phyloP scores from a whole-genome alignment of 1,140 invertebrate species.

The Zaprionus camerounensis region DNA sequence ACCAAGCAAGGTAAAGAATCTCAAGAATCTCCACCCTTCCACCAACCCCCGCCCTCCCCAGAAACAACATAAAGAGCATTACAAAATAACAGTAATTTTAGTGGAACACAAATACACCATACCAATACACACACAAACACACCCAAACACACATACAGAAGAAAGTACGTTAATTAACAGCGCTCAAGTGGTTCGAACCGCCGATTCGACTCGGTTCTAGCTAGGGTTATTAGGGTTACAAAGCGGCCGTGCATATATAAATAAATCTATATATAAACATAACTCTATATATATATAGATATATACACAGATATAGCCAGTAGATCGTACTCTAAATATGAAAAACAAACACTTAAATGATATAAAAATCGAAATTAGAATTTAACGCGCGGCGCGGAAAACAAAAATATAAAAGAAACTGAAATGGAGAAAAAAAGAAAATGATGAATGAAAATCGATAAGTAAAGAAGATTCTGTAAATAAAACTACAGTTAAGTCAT shows the following conservation, averaged over 20 bases:
- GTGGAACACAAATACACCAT: background rate
- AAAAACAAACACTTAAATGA: conserved; percentile 21
- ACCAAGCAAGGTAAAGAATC: conserved; percentile 47
- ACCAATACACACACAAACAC: background rate
- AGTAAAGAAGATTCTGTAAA: conserved; percentile 55
- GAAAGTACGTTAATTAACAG: conserved; percentile 9
- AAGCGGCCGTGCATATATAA: conserved; percentile 73
- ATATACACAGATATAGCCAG: conserved; percentile 68
- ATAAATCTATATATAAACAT: conserved; percentile 49
- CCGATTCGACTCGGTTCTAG: conserved; percentile 41
- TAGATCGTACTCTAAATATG: conserved; percentile 72
- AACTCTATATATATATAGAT: conserved; percentile 20
- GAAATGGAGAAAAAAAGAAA: conserved; percentile 45
- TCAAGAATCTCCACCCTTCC: conserved; percentile 9
- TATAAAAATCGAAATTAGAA: conserved; percentile 56
- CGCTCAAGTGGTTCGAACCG: conserved; percentile 39
- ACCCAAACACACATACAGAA: background rate
- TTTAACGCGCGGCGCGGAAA: conserved; percentile 69
- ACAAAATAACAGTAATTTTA: conserved; percentile 2
- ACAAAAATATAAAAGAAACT: conserved; percentile 40
- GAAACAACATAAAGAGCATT: background rate
- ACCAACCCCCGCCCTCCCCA: background rate
- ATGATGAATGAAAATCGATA: conserved; percentile 37
- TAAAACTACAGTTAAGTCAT: conserved; percentile 76
- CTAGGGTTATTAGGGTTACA: conserved; percentile 63